Percentiles rank a stretch among this genome's conserved stretches.
Evolutionary conservation across 2,888 invertebrate species (phyloP).

Genomic region (Nasonia oneida): DNA sequence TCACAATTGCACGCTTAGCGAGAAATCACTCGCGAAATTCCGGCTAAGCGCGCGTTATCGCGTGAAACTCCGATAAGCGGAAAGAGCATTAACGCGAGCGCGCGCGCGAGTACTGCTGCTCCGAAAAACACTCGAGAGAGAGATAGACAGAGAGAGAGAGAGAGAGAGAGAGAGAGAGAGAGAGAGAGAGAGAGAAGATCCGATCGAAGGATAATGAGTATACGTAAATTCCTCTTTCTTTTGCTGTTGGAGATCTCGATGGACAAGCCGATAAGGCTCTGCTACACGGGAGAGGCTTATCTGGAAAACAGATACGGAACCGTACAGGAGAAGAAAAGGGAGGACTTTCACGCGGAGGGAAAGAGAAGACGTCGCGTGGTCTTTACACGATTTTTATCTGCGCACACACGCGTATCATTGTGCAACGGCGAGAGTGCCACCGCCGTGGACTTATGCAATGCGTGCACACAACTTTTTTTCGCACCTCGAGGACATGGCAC

Average conservation of each 20-base stretch:
- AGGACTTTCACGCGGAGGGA: not conserved
- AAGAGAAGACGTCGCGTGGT: not conserved
- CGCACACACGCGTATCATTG: not conserved
- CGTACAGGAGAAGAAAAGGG: not conserved
- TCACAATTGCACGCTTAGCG: constrained; percentile 23
- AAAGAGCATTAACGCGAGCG: not conserved
- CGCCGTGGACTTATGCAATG: not conserved
- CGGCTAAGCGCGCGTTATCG: not conserved
- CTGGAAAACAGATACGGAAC: not conserved
- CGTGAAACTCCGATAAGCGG: not conserved
- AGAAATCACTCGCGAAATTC: constrained; percentile 43
- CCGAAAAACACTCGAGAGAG: not conserved
- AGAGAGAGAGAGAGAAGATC: not conserved
- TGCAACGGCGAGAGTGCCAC: not conserved
- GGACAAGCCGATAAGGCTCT: constrained; percentile 3
- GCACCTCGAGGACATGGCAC: not conserved
- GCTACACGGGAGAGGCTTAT: not conserved
- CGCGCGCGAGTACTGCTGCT: not conserved
- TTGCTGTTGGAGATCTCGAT: not conserved
- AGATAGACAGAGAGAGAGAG: not conserved
- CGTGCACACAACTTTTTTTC: constrained; percentile 4
- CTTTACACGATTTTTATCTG: constrained; percentile 41
- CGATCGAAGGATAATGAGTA: not conserved
- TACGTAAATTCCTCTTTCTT: not conserved
- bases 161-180: not conserved